Evolutionary conservation across 2,888 invertebrate genomes (phyloP).

Genomic region (Cantharis lateralis): DNA sequence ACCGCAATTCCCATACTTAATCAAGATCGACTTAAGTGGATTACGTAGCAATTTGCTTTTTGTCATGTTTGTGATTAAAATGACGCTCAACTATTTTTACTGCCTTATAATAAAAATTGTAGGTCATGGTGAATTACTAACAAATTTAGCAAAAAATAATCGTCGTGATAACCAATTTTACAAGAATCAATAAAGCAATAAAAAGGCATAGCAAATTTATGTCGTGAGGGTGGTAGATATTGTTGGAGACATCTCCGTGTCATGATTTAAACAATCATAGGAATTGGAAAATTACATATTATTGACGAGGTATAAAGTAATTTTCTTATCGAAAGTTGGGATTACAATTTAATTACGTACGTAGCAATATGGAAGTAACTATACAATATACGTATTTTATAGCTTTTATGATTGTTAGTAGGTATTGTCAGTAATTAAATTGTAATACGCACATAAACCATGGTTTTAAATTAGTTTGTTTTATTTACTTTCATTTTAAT

Average conservation of each 20-base stretch:
- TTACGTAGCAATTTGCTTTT: background rate
- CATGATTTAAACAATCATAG: background rate
- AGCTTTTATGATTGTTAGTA: background rate
- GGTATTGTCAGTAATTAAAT: background rate
- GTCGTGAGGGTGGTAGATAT: background rate
- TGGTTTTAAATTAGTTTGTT: background rate
- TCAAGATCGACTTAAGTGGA: conserved; percentile 22
- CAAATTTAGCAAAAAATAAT: background rate
- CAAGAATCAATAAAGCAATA: background rate
- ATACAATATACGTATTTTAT: background rate
- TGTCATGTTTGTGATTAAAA: background rate
- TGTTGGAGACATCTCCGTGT: background rate
- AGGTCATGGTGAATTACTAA: background rate
- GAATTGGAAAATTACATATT: background rate
- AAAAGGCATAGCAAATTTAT: background rate
- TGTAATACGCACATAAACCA: background rate
- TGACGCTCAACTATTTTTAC: background rate
- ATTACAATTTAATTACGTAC: background rate
- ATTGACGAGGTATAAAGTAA: background rate
- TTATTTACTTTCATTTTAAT: background rate
- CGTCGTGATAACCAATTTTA: background rate
- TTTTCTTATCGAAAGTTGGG: background rate
- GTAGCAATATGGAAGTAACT: background rate
- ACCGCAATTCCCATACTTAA: conserved; percentile 28
- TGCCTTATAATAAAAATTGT: background rate